Base-by-base conservation (phyloP, 2,797 vertebrate genomes). In the Lemur catta region DNA sequence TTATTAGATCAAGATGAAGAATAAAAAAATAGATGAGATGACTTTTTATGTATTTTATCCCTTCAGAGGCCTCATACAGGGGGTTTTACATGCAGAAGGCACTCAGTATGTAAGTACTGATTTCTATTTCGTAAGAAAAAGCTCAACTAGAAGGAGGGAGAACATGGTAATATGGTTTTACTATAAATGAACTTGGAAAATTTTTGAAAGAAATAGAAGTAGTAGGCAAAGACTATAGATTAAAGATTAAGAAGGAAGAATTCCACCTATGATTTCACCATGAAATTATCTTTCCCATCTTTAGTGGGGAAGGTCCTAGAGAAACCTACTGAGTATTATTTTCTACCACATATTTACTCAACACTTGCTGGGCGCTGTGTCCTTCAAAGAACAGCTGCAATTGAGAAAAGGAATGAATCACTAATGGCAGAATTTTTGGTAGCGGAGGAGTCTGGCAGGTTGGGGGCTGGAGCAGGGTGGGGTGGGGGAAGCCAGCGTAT, bases 61-160 rank as follows among this genome's bases (percentile, higher is more conserved):
- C 55, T 18, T 33, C 18, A 85, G 74, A 80, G n/a, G 63, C n/a
- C 78, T 92, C 81, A 75, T 14, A 43, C 7, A 4, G 4, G 55
- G 63, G 78, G 35, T 59, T 96, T 84, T 78, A 67, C 22, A 48
- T 26, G 48, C 17, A 90, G 65, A 72, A 67, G 82, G 8, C 65
- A 89, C 7, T 82, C 8, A 24, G 30, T 67, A 57, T 30, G 41
- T 71, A 78, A 84, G 59, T n/a, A 75, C 0, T 63, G 15, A 72
- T 94, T 74, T 86, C 55, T 79, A 59, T 52, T 89, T 82, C 74
- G 78, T 95, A 46, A 92, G 75, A 84, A 85, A 80, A 65, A 61
- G 69, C 17, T 41, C 35, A 71, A 67, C 5, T 59, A 63, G 41
- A 67, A 93, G 35, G n/a, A 86, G 15, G 33, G 26, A 82, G 17